A percentile compares a stretch with the other conserved stretches of the same genome.
These are phyloP conservation scores for Craniophora ligustri DNA, from an alignment of 2,888 invertebrate genomes.

Conservation along the genomic window DNA sequence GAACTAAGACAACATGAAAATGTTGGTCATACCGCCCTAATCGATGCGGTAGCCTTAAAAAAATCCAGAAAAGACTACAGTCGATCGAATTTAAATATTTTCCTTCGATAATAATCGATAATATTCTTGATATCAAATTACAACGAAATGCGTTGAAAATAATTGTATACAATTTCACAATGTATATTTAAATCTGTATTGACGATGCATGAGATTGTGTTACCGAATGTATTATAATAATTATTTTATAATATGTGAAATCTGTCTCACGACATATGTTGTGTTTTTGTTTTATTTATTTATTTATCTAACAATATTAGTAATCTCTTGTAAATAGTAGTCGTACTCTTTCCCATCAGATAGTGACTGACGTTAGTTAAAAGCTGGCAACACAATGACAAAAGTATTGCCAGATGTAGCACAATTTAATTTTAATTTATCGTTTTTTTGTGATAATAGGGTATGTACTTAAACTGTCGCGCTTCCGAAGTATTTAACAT, in stretches of 20 bases:
- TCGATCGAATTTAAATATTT: background rate
- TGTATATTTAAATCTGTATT: constrained; percentile 2
- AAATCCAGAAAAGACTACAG: background rate
- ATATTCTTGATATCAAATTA: background rate
- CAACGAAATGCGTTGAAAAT: background rate
- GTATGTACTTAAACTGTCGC: constrained; percentile 77
- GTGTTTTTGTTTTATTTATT: constrained; percentile 66
- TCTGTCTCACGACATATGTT: constrained; percentile 88
- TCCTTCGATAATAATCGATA: background rate
- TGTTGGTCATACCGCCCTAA: background rate
- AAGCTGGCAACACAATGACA: constrained; percentile 63
- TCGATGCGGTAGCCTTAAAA: background rate
- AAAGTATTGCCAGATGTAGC: constrained; percentile 72
- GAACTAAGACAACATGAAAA: background rate
- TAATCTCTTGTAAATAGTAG: constrained; percentile 74
- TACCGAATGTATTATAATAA: constrained; percentile 45
- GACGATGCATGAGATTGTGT: constrained; percentile 33
- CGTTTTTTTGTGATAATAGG: constrained; percentile 86
- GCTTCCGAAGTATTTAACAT: constrained; percentile 63
- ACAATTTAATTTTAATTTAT: constrained; percentile 82
- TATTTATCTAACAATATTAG: constrained; percentile 56
- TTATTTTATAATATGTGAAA: constrained; percentile 59
- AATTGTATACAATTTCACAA: background rate
- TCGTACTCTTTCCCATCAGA: constrained; percentile 86
- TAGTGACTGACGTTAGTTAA: constrained; percentile 70